Conservation (phyloP, 1,140 invertebrate genomes). For the Semibalanus balanoides region DNA sequence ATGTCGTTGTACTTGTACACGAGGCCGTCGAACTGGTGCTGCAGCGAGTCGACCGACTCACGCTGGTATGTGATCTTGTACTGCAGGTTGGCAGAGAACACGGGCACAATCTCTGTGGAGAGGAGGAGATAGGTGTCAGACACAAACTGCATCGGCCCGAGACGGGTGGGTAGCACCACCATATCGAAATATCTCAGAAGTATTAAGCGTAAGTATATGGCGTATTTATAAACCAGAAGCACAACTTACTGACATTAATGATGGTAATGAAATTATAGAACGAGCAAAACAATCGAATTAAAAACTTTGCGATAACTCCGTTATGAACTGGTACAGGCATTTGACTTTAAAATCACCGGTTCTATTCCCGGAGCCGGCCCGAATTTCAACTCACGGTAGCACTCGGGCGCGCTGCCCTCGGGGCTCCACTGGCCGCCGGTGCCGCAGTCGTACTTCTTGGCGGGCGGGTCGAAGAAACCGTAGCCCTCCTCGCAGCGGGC, state of each 20-base stretch:
- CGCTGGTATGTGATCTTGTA: conserved; percentile 22
- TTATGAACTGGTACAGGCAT: too few relatives aligned
- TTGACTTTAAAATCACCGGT: too few relatives aligned
- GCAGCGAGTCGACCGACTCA: conserved; percentile 19
- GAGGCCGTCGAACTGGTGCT: conserved; percentile 23
- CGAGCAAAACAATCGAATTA: too few relatives aligned
- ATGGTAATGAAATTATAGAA: too few relatives aligned
- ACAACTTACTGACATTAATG: too few relatives aligned
- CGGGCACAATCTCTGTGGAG: conserved; percentile 21
- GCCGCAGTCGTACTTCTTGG: conserved; percentile 21
- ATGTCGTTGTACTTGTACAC: conserved; percentile 25
- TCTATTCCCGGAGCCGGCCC: too few relatives aligned
- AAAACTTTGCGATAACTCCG: too few relatives aligned
- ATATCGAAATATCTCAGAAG: too few relatives aligned
- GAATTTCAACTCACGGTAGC: conserved; percentile 20
- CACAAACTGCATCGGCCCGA: too few relatives aligned
- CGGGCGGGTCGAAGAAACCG: conserved; percentile 21
- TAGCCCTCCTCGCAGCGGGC: conserved; percentile 20
- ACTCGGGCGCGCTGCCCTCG: conserved; percentile 20
- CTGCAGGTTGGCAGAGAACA: conserved; percentile 23
- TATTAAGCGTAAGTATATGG: too few relatives aligned
- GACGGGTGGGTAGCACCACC: too few relatives aligned
- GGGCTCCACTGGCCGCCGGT: conserved; percentile 20
- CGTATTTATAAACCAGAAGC: too few relatives aligned
- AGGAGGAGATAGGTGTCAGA: not conserved